Base-by-base conservation (phyloP, 2,888 invertebrate genomes). In the Drosophila nr. fundita region DNA sequence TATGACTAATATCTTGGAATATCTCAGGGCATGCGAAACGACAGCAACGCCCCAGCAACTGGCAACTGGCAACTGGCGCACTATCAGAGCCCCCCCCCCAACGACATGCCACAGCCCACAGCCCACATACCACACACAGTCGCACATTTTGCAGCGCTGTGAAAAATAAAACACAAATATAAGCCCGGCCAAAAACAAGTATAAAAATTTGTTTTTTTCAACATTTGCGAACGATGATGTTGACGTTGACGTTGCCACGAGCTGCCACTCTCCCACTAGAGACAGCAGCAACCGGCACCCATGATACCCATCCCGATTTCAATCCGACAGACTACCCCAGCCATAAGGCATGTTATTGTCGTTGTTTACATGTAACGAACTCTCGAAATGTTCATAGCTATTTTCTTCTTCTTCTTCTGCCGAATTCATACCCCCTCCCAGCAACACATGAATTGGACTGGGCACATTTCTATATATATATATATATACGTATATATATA, bases 1-100 rank as follows among this genome's bases (percentile, higher is more conserved):
- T 90, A 90, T 90, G 91, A 86, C 91, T 91, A 91, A 90, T 91
- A 91, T 91, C 91, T 82, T 62, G 77, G 83, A 89, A 89, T 82
- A 89, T 82, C 78, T 79, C 78, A 73, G 73, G 77, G 73, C 85
- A 67, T 50, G 63, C 45, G 63, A 68, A 85, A 79, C 59, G 87
- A 68, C 75, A 70, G 63, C 58, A 32, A 27, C 49, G 68, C 67
- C 57, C 69, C 32, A 11, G 32, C 32, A 32, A 32, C 32, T 32
- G 32, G 2, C 30, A 30, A 30, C 30, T 30, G 30, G 27, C 27
- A 63, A 67, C 85, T 71, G 68, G 67, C 67, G 69, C 89, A 86
- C 90, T 86, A 89, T 86, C 73, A 69, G 70, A 52, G 54, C 55
- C 58, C 6, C 21, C 18, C 54, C 18, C 54, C 27, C 45, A 53